These are phyloP conservation scores for Rhabditophanes sp. DNA, from an alignment of 2,888 invertebrate genomes.

Conservation along the genomic window DNA sequence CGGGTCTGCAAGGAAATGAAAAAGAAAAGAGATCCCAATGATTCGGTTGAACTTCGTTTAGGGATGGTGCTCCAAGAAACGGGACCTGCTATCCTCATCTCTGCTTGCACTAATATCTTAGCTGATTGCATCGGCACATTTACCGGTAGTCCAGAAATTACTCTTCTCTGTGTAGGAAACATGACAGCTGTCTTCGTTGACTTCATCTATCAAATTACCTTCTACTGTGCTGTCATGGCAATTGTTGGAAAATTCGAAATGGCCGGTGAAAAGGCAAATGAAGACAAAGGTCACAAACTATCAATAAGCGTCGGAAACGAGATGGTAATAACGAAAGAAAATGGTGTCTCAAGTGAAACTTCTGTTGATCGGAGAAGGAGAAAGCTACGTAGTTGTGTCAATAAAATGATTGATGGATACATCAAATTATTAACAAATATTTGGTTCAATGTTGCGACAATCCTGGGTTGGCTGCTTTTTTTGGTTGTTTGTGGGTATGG, in stretches of 20 bases:
- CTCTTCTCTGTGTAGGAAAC: constrained; percentile 27
- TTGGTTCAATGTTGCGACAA: neutral
- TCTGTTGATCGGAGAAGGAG: too few species aligned
- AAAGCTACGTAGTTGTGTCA: too few species aligned
- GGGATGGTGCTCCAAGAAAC: constrained; percentile 26
- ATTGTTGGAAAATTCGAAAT: constrained; percentile 32
- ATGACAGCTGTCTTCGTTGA: constrained; percentile 1
- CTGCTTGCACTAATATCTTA: constrained; percentile 33
- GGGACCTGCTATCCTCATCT: constrained; percentile 38
- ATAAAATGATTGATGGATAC: too few species aligned
- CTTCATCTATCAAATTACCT: constrained; percentile 25
- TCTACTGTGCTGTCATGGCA: constrained; percentile 34
- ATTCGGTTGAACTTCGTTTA: constrained; percentile 20
- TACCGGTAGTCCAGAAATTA: constrained; percentile 34
- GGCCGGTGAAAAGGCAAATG: constrained; percentile 14
- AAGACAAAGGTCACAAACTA: constrained; percentile 14
- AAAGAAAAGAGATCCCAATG: constrained; percentile 12
- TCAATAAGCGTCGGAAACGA: constrained; percentile 16
- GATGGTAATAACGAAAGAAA: constrained; percentile 6
- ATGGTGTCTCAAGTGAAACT: constrained; percentile 2
- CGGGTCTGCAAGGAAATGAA: constrained; percentile 19
- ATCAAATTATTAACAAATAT: neutral
- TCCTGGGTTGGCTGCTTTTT: constrained; percentile 17
- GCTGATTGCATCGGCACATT: constrained; percentile 37
- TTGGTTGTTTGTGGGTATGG: constrained; percentile 22